Evolutionary conservation across 2,888 invertebrate species (phyloP), one percentile per base, ranked within the genome.

Genomic region (Rutpela maculata): DNA sequence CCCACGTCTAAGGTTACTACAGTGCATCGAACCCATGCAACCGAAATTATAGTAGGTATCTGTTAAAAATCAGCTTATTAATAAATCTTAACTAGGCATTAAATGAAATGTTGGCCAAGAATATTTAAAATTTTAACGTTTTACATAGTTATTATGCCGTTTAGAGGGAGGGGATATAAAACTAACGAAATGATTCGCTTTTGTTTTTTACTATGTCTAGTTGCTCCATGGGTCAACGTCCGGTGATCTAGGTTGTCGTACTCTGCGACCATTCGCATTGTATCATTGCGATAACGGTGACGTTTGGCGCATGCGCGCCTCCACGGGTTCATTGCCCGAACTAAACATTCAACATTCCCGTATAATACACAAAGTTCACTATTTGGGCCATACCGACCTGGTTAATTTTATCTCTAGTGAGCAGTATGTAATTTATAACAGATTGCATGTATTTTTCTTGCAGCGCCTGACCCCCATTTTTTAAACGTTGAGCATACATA

Each of bases 221-320:
- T 65, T 50, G 50, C 18, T 59, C 19, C 50, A 31, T 60, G 75
- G 82, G 78, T 84, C 84, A 84, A 83, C 81, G 84, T 72, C 80
- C 84, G 81, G 50, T 74, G 81, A 84, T 82, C 78, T 84, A 81
- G 84, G 84, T 84, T 84, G 84, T 81, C 82, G 83, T 79, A 82
- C 82, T 81, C 80, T 57, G 67, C 73, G 60, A 80, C 80, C 77
- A 79, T 78, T 80, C 78, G 80, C 79, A 74, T 84, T 84, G 84
- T 83, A 84, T 84, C 84, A 84, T 79, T 76, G 81, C 84, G 82
- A 84, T 84, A 84, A 84, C 84, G 84, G 84, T 83, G 81, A 74
- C 77, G 77, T 67, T 38, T 66, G 67, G 72, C 74, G 80, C 81
- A 76, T 79, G 81, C 80, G 81, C 77, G 57, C 26, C 10, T 12